Evolutionary conservation across 2,888 invertebrate species (phyloP), one percentile per base, ranked within the genome.

Genomic region (Morpho helenor): DNA sequence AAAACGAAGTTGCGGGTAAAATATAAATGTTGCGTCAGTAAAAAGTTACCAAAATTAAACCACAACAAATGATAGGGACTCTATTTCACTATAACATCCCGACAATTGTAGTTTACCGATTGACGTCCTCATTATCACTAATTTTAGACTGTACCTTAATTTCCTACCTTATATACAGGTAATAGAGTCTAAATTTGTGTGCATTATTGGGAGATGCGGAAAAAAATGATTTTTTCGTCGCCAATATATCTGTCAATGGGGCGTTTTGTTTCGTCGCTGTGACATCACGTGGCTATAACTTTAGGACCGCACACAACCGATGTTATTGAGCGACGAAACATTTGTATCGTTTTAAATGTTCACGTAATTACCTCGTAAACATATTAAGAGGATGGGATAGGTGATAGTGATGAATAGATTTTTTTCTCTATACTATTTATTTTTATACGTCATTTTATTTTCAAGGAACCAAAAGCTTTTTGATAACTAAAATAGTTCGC

Each of bases 231-330:
- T 81, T 73, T 74, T 76, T 69, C 72, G 76, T 76, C 70, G 76
- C 81, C 77, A 80, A 82, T 89, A 88, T 84, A 87, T 89, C 89
- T 88, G 87, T 89, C 90, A 83, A 71, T 78, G 70, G 73, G 80
- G 79, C 79, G 81, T 87, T 88, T 85, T 82, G 86, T 84, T 79
- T 76, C 77, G 72, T 75, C 73, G 74, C 74, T 77, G 74, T 74
- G 78, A 73, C 72, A 80, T 79, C 87, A 87, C 75, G 78, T 85
- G 85, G 80, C 76, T 73, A 77, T 79, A 79, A 82, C 84, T 84
- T 82, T 81, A 79, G 71, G 84, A 80, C 82, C 87, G 81, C 87
- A 84, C 87, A 80, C 79, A 77, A 68, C 68, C 72, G 31, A 31
- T 42, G 77, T 82, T 84, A 87, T 84, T 79, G 72, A 74, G 75